Evolutionary conservation across 2,888 invertebrate genomes (phyloP).

Genomic region (Agrenia bidenticulata): DNA sequence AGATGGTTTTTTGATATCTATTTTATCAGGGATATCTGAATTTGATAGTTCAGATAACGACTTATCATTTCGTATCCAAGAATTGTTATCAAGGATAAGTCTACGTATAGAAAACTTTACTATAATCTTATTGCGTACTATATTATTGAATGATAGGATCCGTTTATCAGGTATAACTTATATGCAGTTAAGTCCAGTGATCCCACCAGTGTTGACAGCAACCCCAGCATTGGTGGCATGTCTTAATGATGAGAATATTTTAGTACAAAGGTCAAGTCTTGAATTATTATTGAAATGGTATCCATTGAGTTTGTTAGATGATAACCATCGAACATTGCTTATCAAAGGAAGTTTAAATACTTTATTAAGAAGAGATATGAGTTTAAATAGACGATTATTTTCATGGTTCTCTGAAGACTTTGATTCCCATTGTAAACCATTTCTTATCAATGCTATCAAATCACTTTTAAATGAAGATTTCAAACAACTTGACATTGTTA

Average conservation of each 20-base stretch:
- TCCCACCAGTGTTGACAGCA: too few species aligned
- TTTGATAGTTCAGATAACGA: conserved; percentile 7
- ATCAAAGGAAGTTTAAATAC: conserved; percentile 32
- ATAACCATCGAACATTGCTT: too few species aligned
- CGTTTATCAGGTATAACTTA: conserved; percentile 14
- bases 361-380: conserved; percentile 75
- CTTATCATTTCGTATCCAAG: neutral
- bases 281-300: conserved; percentile 63
- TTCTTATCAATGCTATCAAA: too few species aligned
- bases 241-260: conserved; percentile 33
- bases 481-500: too few species aligned
- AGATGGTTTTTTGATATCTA: conserved; percentile 82
- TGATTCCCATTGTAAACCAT: too few species aligned
- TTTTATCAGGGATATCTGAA: conserved; percentile 83
- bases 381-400: conserved; percentile 68
- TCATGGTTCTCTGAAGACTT: too few species aligned
- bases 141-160: neutral
- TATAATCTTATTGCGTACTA: conserved; percentile 7
- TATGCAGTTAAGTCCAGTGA: too few species aligned
- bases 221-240: neutral
- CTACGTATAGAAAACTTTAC: too few species aligned
- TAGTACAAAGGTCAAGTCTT: conserved; percentile 81
- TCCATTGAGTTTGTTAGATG: too few species aligned
- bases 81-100: conserved; percentile 3
- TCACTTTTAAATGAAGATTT: too few species aligned